Base-by-base conservation (phyloP, 2,888 invertebrate species). In the Coremacera marginata region DNA sequence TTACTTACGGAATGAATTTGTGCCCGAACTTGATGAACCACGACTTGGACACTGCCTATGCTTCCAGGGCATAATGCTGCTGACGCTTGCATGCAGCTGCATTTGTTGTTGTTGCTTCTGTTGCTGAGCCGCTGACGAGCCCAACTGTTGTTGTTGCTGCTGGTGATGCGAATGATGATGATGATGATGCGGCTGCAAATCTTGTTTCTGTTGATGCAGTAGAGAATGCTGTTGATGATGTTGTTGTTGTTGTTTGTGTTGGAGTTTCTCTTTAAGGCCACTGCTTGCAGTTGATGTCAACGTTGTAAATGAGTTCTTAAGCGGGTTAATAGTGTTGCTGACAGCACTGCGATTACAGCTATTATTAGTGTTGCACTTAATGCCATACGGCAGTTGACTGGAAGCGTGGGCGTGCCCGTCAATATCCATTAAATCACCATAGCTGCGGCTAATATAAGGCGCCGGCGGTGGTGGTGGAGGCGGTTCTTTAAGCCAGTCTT, bases 1-100 rank as follows among this genome's bases (percentile, higher is more conserved):
- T 31, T 80, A 88, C 89, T 88, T 87, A 89, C 89, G 87, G 82
- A 89, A 88, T 78, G 90, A 89, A 80, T 87, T 89, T 31, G 88
- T 88, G 79, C 89, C 89, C 52, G 89, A 89, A 79, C 89, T 89
- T 34, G 89, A 89, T 37, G 90, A 90, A 52, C 88, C 87, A 72
- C 90, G 86, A 81, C 89, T 89, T 75, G 89, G 89, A 79, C 90
- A 89, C 78, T 89, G 89, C 5, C 89, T 85, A 80, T 89, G 90
- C 78, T 89, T 89, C 89, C 89, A 89, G 16, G 89, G 89, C 88
- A 89, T 88, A 72, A 88, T 86, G 83, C 86, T 89, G 44, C 85
- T 87, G 72, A 87, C 84, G 78, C 88, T 88, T 76, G 87, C 84
- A 77, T 86, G 86, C 78, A 86, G 82, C 78, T 86, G 85, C 82